These are phyloP conservation scores for Puffinus mauretanicus DNA, from an alignment of 2,113 vertebrate species.

Conservation along the genomic window DNA sequence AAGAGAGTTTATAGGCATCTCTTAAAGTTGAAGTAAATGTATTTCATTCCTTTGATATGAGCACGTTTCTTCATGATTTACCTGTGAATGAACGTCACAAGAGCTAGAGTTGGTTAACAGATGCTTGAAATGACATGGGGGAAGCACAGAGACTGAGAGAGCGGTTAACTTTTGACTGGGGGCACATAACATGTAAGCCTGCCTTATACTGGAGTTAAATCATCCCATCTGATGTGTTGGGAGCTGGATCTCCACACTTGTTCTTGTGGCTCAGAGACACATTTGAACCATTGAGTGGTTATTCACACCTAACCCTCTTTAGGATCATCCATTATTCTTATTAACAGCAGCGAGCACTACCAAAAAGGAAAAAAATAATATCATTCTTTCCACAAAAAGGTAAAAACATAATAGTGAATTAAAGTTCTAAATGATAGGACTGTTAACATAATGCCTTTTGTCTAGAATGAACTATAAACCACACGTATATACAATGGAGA, in stretches of 20 bases:
- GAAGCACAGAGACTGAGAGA: not conserved
- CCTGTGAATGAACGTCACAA: not conserved
- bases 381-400: conserved; percentile 24
- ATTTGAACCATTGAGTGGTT: not conserved
- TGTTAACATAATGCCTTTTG: conserved; percentile 71
- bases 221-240: not conserved
- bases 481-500: conserved; percentile 48
- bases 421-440: conserved; percentile 67
- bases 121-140: not conserved
- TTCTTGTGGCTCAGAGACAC: not conserved
- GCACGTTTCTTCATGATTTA: not conserved
- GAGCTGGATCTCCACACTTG: not conserved
- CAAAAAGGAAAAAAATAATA: conserved; percentile 16
- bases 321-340: conserved; percentile 28
- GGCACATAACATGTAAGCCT: not conserved
- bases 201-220: not conserved
- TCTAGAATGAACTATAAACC: conserved; percentile 65
- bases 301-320: conserved; percentile 14
- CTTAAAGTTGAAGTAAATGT: conserved; percentile 30
- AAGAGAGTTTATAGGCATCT: not conserved
- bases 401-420: conserved; percentile 62
- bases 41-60: conserved; percentile 21
- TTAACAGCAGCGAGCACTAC: not conserved
- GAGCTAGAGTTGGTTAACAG: not conserved
- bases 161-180: not conserved